Base-by-base conservation (phyloP, 2,113 vertebrate species). In the Syngnathoides biaculeatus region DNA sequence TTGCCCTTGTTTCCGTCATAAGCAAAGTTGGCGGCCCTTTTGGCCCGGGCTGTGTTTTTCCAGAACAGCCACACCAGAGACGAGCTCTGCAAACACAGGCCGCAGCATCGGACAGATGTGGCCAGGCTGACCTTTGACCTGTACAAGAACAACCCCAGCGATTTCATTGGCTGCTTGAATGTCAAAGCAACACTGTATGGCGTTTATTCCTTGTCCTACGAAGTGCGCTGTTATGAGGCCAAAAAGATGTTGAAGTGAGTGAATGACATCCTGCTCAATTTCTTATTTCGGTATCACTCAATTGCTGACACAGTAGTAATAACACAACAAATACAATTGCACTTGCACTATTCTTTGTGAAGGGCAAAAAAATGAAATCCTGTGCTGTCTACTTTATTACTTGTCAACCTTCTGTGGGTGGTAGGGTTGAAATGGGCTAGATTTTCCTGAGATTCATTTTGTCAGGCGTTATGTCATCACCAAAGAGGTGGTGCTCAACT, bases 131-230 rank as follows among this genome's bases (percentile, higher is more conserved):
- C 95, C 2, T 94, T 99, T 0, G 94, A 98, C 84, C 90, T 99
- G 22, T 98, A 99, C 82, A 99, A 98, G 86, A 92, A 92, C 79
- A 92, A 91, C 77, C 97, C 96, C 0, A 90, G 79, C 65, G 96
- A 99, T 83, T 92, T 97, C 85, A 92, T 95, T 35, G 95, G 97
- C 72, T 97, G 94, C 84, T 87, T 98, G 86, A 97, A 94, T 0
- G 78, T 98, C 78, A 97, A 97, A 65, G 95, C 94, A 0, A 97
- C 96, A 0, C 90, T 99, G 56, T 98, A 99, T 0, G 94, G 96
- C 39, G 92, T 86, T 3, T 99, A 99, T 75, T 92, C 93, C 2
- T 74, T 99, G 76, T 96, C 96, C 78, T 99, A 96, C 0, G 90
- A 98, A 71, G 83, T 98, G 69, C 93, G 91, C 69, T 98, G 96